A percentile compares a stretch with the other conserved stretches of the same genome.
These are phyloP conservation scores for Craseonycteris thonglongyai DNA, from an alignment of 2,113 vertebrate species.

Conservation along the genomic window DNA sequence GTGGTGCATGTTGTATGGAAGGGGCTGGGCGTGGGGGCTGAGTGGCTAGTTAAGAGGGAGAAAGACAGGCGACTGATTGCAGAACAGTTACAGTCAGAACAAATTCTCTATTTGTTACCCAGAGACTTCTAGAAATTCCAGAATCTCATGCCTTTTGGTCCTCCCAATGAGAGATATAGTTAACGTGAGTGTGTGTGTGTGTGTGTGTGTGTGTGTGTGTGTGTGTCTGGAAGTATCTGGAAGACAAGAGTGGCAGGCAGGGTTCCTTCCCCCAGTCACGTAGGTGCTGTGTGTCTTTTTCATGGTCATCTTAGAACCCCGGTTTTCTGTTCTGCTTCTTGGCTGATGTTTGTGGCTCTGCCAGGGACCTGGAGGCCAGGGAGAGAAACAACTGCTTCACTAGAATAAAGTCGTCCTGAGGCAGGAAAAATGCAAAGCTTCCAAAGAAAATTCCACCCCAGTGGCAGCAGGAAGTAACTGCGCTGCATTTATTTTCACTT, in stretches of 20 bases:
- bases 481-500: not conserved
- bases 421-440: not conserved
- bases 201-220: not conserved
- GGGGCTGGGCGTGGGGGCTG: fast-evolving
- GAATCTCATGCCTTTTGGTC: not conserved
- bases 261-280: not conserved
- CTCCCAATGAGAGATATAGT: not conserved
- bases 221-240: not conserved
- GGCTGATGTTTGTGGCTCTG: not conserved
- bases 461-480: not conserved
- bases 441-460: conserved; percentile 16
- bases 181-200: not conserved
- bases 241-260: not conserved
- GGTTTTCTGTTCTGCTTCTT: not conserved
- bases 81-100: not conserved
- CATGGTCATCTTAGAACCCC: not conserved
- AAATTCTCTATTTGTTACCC: not conserved
- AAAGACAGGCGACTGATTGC: not conserved
- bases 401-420: not conserved
- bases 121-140: not conserved
- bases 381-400: not conserved
- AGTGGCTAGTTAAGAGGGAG: not conserved
- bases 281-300: no score
- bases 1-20: no score
- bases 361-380: not conserved